Evolutionary conservation across 2,888 invertebrate species (phyloP), one percentile per base, ranked within the genome.

Genomic region (Tortricodes alternella): DNA sequence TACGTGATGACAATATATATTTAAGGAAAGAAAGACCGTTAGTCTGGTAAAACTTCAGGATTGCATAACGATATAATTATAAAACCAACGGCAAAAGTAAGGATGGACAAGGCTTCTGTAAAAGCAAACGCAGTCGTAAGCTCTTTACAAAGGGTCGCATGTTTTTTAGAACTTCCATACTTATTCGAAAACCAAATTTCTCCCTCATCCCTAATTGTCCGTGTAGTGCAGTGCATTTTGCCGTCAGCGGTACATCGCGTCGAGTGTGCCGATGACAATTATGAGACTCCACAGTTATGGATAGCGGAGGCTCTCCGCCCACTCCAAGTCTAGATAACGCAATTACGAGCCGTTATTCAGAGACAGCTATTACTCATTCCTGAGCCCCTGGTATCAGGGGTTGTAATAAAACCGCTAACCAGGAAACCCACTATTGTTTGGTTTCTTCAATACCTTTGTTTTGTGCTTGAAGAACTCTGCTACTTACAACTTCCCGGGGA

Each of bases 321-420:
- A 63, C 68, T 74, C 64, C 66, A 73, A 67, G 76, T 71, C 81
- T 79, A 87, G 87, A 88, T 87, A 86, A 86, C 83, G 81, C 82
- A 88, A 88, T 88, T 86, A 88, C 78, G 71, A 71, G 60, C 74
- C 73, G 82, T 85, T 88, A 88, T 84, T 87, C 87, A 87, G 77
- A 78, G 82, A 73, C 77, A 64, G 70, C 77, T 76, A 87, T 89
- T 84, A 89, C 80, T 89, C 87, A 87, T 83, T 74, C 71, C 76
- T 74, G 72, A 76, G 76, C 73, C 76, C 79, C 72, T 65, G 71
- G 71, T 78, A 83, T 79, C 75, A 78, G 49, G 55, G 49, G 43
- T 55, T 48, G 53, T 55, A 55, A 48, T 41, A 34, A 35, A 41
- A 41, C 41, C 41, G 41, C 39, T 35, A 46, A n/a, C 29, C 29